Evolutionary conservation across 1,140 invertebrate genomes (phyloP), one percentile per base, ranked within the genome.

Genomic region (Ceratina calcarata): DNA sequence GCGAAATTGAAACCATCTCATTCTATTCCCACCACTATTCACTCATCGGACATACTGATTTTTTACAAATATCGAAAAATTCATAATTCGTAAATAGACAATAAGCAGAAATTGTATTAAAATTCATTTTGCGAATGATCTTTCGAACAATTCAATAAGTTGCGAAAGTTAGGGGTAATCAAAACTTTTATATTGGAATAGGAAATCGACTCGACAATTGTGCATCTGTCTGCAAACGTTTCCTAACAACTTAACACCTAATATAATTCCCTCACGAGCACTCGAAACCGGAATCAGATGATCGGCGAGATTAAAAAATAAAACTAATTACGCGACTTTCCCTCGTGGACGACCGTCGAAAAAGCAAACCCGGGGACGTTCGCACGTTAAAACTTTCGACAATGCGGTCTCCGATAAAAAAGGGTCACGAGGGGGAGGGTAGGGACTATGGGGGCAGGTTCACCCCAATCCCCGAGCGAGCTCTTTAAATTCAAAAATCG

Each of bases 401-500:
- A 89, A 89, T 89, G 83, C 73, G 67, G 71, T 57, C 53, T 51
- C 51, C 53, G 80, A 85, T 81, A 71, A 49, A 85, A 81, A 85
- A 81, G 66, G 77, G 78, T 64, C 70, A 80, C 6, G 13, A 67
- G 49, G 45, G 22, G 24, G 1, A n/a, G 60, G 55, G 45, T 18
- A 32, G 64, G 58, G 82, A 64, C 81, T 82, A 67, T 81, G 82
- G 81, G 86, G 88, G 86, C 85, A 87, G 88, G 86, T 88, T 88
- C 87, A 84, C 85, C 88, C 86, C 86, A 77, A 83, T 83, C 61
- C 80, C 85, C 81, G 86, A 82, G 86, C 84, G 88, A 84, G 87
- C 87, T 89, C 83, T 93, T 91, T 90, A 92, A 92, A 91, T 88
- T 93, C 88, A 92, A 92, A 92, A 93, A 92, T 92, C 91, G 89